Conservation (phyloP, 37 sponge, comb jelly and placozoan genomes). For the Tethya wilhelma region DNA sequence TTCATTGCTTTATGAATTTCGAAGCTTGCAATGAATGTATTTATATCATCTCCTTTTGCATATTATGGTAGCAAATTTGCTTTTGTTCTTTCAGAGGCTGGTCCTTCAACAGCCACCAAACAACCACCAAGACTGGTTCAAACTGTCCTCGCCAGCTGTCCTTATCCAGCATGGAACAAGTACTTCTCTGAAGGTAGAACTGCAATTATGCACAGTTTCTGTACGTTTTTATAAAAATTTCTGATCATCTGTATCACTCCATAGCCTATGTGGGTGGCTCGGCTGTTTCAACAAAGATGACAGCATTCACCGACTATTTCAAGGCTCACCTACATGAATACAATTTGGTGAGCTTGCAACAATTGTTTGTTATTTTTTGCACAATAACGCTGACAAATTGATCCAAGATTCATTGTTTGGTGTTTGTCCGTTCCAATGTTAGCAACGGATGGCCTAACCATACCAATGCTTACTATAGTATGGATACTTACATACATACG, state of each 20-base stretch:
- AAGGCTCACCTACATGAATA: neutral
- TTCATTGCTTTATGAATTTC: too few relatives aligned
- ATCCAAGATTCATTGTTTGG: too few relatives aligned
- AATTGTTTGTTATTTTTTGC: too few relatives aligned
- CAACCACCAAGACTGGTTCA: conserved; percentile 40
- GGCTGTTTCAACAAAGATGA: conserved; percentile 11
- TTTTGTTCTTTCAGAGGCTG: neutral
- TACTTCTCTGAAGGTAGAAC: conserved; percentile 67
- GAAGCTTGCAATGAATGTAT: too few relatives aligned
- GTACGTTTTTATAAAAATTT: too few relatives aligned
- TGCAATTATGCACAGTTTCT: neutral
- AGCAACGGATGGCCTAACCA: too few relatives aligned
- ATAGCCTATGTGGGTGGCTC: conserved; percentile 20
- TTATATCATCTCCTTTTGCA: too few relatives aligned
- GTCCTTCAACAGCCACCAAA: neutral
- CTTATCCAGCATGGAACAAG: conserved; percentile 60
- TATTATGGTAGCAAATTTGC: neutral
- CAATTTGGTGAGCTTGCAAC: conserved; percentile 36
- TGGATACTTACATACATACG: too few relatives aligned
- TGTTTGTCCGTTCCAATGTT: too few relatives aligned
- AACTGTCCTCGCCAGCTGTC: conserved; percentile 35
- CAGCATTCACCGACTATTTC: conserved; percentile 61
- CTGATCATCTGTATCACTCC: too few relatives aligned
- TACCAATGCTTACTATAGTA: too few relatives aligned
- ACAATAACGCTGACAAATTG: too few relatives aligned